phyloP scores from a whole-genome alignment of 2,113 vertebrate species.

The Dasyprocta punctata region DNA sequence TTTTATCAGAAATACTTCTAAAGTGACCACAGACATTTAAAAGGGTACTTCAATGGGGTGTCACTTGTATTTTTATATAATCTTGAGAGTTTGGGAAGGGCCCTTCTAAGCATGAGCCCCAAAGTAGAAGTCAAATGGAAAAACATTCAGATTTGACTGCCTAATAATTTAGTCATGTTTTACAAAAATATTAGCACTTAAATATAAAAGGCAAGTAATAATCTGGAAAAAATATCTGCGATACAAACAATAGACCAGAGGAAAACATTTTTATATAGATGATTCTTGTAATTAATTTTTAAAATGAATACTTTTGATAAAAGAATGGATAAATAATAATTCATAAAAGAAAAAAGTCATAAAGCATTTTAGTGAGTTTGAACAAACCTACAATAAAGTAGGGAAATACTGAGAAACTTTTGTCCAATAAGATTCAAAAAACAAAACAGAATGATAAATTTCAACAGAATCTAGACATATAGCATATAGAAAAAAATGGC shows the following conservation, averaged over 20 bases:
- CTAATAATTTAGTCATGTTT: constrained; percentile 2
- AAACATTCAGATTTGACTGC: not conserved
- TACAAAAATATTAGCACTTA: not conserved
- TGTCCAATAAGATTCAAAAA: not conserved
- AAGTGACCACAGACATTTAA: not conserved
- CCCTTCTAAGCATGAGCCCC: not conserved
- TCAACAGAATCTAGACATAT: not conserved
- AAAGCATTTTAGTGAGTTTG: not conserved
- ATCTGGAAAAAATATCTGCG: not conserved
- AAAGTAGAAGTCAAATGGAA: not conserved
- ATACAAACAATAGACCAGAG: not conserved
- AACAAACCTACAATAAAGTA: not conserved
- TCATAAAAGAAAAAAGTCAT: constrained; percentile 7
- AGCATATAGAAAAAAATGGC: not conserved
- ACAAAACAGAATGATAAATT: constrained; percentile 41
- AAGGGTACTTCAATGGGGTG: not conserved
- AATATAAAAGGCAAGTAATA: constrained; percentile 19
- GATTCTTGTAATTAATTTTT: not conserved
- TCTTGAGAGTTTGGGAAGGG: not conserved
- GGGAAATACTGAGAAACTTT: constrained; percentile 1
- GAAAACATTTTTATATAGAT: not conserved
- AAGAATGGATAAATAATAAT: not conserved
- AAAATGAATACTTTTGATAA: not conserved
- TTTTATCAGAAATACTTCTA: not conserved
- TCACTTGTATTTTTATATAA: not conserved